A percentile compares a stretch with the other conserved stretches of the same genome.
phyloP scores from a whole-genome alignment of 2,888 invertebrate species.

The Alitta virens region DNA sequence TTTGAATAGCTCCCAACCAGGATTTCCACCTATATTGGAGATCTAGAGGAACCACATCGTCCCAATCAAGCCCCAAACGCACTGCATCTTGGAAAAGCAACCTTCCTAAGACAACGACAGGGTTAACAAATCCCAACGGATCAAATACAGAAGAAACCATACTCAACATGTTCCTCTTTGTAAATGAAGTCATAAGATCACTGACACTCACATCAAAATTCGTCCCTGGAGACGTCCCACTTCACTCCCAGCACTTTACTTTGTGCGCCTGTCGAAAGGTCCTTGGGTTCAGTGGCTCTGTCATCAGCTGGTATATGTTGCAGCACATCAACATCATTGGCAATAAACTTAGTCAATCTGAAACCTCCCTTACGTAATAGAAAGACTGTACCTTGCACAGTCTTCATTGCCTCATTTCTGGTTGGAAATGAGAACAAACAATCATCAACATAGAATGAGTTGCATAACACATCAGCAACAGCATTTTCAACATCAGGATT shows the following conservation, averaged over 20 bases:
- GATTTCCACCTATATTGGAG: conserved; percentile 24
- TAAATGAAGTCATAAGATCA: too few relatives aligned
- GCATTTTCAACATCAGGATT: neutral
- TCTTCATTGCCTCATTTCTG: conserved; percentile 1
- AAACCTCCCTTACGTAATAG: conserved; percentile 22
- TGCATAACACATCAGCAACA: conserved; percentile 18
- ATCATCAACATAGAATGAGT: conserved; percentile 28
- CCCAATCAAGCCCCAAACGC: conserved; percentile 27
- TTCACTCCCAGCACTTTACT: too few relatives aligned
- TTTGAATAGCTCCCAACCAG: conserved; percentile 17
- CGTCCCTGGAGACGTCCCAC: too few relatives aligned
- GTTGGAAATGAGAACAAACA: conserved; percentile 14
- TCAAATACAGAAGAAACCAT: conserved; percentile 21
- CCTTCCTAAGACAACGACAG: conserved; percentile 28
- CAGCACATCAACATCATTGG: conserved; percentile 24
- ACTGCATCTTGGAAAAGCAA: conserved; percentile 32
- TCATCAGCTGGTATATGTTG: conserved; percentile 19
- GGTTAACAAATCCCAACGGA: conserved; percentile 30
- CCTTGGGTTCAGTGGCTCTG: neutral
- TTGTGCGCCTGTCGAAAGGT: too few relatives aligned
- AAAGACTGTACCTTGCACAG: conserved; percentile 8
- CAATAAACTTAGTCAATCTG: conserved; percentile 29
- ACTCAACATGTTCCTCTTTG: too few relatives aligned
- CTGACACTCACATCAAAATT: too few relatives aligned
- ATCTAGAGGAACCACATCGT: conserved; percentile 28